Conservation (phyloP, 2,797 vertebrate species). For the Tachyglossus aculeatus region DNA sequence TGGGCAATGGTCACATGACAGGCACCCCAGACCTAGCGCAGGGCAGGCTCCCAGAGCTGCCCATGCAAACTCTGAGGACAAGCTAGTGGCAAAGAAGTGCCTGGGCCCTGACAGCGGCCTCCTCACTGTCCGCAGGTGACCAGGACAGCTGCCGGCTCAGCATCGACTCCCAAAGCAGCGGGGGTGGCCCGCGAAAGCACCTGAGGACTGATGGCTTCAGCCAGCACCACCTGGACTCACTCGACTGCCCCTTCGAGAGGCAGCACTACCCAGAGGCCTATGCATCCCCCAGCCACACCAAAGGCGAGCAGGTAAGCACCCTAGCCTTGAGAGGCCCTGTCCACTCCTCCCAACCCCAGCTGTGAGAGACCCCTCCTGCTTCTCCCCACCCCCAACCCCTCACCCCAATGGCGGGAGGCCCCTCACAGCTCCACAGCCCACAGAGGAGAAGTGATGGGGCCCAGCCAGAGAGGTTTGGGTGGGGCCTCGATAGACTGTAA, state of each 20-base stretch:
- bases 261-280: slow-evolving; percentile 86
- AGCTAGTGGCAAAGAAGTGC: not conserved
- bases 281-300: slow-evolving; percentile 76
- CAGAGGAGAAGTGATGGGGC: not conserved
- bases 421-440: not conserved
- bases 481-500: too few species aligned
- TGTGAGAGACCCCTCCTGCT: too few species aligned
- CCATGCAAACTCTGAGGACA: not conserved
- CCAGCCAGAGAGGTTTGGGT: not conserved
- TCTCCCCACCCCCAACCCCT: too few species aligned
- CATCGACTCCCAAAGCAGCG: slow-evolving; percentile 86
- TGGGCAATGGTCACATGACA: too few species aligned
- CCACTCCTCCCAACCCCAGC: too few species aligned
- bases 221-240: slow-evolving; percentile 73
- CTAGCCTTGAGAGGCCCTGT: slow-evolving; percentile 25
- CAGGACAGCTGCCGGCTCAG: slow-evolving; percentile 90
- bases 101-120: not conserved
- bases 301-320: slow-evolving; percentile 84
- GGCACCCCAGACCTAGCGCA: not conserved
- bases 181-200: slow-evolving; percentile 80
- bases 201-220: slow-evolving; percentile 84
- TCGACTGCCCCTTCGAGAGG: slow-evolving; percentile 88
- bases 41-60: not conserved
- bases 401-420: too few species aligned
- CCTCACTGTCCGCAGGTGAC: slow-evolving; percentile 76